Evolutionary conservation across 2,888 invertebrate genomes (phyloP).

Genomic region (Andrena hattorfiana): DNA sequence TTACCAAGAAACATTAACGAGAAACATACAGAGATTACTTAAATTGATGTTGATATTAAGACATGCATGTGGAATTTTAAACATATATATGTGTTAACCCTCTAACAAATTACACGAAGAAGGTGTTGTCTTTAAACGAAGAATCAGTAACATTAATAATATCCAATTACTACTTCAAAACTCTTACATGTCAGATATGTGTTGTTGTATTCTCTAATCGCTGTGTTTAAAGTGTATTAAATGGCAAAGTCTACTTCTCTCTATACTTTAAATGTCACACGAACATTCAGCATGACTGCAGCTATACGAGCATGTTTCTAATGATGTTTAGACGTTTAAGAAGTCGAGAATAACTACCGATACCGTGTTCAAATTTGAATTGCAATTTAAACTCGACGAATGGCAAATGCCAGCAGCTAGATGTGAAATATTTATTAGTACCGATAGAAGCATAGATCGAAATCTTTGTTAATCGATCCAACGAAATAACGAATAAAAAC

Average conservation of each 20-base stretch:
- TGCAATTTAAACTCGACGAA: not conserved
- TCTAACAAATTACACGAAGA: constrained; percentile 39
- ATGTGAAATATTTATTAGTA: not conserved
- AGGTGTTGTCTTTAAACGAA: constrained; percentile 21
- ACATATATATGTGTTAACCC: constrained; percentile 39
- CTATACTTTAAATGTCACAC: constrained; percentile 31
- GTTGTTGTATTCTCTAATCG: constrained; percentile 44
- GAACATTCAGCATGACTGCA: constrained; percentile 58
- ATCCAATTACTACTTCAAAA: constrained; percentile 78
- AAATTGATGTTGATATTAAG: constrained; percentile 33
- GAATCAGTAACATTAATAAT: constrained; percentile 2
- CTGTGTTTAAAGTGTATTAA: constrained; percentile 18
- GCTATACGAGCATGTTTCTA: constrained; percentile 50
- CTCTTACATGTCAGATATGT: constrained; percentile 84
- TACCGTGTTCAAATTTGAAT: not conserved
- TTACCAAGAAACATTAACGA: constrained; percentile 3
- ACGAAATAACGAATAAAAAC: constrained; percentile 21
- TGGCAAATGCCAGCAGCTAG: not conserved
- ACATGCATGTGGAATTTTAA: constrained; percentile 52
- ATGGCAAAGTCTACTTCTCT: constrained; percentile 20
- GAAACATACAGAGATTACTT: constrained; percentile 9
- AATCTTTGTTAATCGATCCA: not conserved
- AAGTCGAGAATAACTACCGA: not conserved
- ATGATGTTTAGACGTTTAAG: constrained; percentile 10
- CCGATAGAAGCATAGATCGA: not conserved